These are phyloP conservation scores for Chrysolina haemoptera DNA, from an alignment of 2,888 invertebrate species.

Conservation along the genomic window DNA sequence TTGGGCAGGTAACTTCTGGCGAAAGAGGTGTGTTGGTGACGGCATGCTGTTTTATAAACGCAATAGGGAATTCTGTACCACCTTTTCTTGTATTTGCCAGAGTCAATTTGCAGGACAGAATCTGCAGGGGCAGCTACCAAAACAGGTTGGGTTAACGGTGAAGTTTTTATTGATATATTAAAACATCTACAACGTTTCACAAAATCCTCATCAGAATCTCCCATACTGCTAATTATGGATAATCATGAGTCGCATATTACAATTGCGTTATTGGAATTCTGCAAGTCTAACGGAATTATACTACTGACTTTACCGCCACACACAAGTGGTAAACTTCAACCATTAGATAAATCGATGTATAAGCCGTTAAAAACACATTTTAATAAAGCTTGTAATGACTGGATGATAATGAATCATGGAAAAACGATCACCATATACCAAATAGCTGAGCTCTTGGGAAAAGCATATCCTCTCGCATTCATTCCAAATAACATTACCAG, in stretches of 20 bases:
- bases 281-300: conserved; percentile 33
- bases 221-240: conserved; percentile 11
- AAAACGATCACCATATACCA: conserved; percentile 37
- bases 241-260: conserved; percentile 35
- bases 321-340: conserved; percentile 43
- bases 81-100: conserved; percentile 21
- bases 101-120: conserved; percentile 24
- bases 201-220: conserved; percentile 29
- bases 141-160: conserved; percentile 6
- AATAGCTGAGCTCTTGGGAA: conserved; percentile 34
- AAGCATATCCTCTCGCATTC: conserved; percentile 38
- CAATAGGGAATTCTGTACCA: conserved; percentile 25
- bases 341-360: conserved; percentile 42
- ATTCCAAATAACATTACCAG: conserved; percentile 35
- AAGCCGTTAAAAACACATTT: conserved; percentile 42
- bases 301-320: conserved; percentile 39
- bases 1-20: conserved; percentile 17
- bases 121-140: conserved; percentile 2
- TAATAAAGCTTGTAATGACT: conserved; percentile 36
- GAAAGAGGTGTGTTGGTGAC: conserved; percentile 26
- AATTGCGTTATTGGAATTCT: conserved; percentile 35
- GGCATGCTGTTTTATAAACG: conserved; percentile 21
- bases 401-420: conserved; percentile 33
- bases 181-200: conserved; percentile 33
- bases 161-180: conserved; percentile 26